Percentiles rank a stretch among this genome's conserved stretches.
Evolutionary conservation across 2,113 vertebrate species (phyloP).

Genomic region (Psettodes erumei): DNA sequence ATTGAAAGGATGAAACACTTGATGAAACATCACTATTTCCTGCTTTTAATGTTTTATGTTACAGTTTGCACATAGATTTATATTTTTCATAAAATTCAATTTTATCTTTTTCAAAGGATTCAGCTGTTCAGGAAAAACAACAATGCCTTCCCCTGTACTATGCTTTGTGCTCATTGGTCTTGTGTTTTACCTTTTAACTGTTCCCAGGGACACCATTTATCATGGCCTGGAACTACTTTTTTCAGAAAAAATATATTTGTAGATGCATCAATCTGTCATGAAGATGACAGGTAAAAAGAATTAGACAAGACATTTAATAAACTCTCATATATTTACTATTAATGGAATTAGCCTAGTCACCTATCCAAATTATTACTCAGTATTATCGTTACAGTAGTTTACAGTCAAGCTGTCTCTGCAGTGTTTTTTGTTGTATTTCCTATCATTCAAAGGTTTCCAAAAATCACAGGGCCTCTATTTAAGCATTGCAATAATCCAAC

Average conservation of each 20-base stretch:
- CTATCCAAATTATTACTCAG: not conserved
- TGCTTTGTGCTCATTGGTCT: constrained; percentile 1
- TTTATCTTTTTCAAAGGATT: constrained; percentile 5
- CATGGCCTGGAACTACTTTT: not conserved
- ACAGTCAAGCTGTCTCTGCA: not conserved
- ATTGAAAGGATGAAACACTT: constrained; percentile 6
- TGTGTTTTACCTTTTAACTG: not conserved
- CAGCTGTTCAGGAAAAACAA: constrained; percentile 6
- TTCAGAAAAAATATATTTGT: not conserved
- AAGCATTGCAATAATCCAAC: not conserved
- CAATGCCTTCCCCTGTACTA: not conserved
- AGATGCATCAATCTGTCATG: not conserved
- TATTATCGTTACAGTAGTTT: not conserved
- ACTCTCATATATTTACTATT: not conserved
- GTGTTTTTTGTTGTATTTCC: too few relatives aligned
- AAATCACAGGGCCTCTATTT: not conserved
- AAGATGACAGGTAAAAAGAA: not conserved
- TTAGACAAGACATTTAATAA: not conserved
- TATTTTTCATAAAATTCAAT: too few relatives aligned
- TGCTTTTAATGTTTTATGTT: constrained; percentile 2
- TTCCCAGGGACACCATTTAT: not conserved
- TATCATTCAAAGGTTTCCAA: not conserved
- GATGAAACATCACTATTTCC: constrained; percentile 8
- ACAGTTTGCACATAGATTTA: constrained; percentile 4
- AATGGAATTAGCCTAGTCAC: not conserved